A percentile compares a stretch with the other conserved stretches of the same genome.
These are phyloP conservation scores for Tinea pellionella DNA, from an alignment of 2,888 invertebrate genomes.

Conservation along the genomic window DNA sequence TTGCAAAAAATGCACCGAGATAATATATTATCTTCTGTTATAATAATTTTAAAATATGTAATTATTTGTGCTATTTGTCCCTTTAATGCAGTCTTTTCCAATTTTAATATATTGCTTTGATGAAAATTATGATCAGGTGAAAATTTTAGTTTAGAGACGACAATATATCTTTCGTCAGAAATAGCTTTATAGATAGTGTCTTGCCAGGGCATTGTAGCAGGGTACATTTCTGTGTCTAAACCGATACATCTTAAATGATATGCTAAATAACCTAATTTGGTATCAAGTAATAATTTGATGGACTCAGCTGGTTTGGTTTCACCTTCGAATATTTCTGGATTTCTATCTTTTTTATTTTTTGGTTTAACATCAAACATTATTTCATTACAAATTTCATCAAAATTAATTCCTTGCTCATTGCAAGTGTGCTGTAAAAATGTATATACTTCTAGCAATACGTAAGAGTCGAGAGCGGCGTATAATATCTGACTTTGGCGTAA, in stretches of 20 bases:
- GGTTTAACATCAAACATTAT: constrained; percentile 64
- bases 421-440: constrained; percentile 66
- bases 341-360: constrained; percentile 19
- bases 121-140: constrained; percentile 68
- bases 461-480: constrained; percentile 91
- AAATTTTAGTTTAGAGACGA: constrained; percentile 48
- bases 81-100: constrained; percentile 61
- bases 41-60: constrained; percentile 71
- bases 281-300: constrained; percentile 45
- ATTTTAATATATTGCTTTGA: constrained; percentile 63
- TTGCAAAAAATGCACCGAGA: constrained; percentile 78
- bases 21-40: constrained; percentile 75
- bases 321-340: constrained; percentile 21
- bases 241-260: constrained; percentile 55
- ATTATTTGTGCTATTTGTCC: constrained; percentile 77
- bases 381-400: constrained; percentile 73
- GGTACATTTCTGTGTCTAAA: constrained; percentile 73
- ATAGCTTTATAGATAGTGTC: constrained; percentile 48
- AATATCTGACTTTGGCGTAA: constrained; percentile 79
- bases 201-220: constrained; percentile 64
- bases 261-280: constrained; percentile 36
- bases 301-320: constrained; percentile 27
- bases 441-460: constrained; percentile 85
- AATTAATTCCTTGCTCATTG: constrained; percentile 63
- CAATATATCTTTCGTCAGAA: constrained; percentile 42